Base-by-base conservation (phyloP, 1,140 invertebrate genomes). In the Lutraria rhynchaena region DNA sequence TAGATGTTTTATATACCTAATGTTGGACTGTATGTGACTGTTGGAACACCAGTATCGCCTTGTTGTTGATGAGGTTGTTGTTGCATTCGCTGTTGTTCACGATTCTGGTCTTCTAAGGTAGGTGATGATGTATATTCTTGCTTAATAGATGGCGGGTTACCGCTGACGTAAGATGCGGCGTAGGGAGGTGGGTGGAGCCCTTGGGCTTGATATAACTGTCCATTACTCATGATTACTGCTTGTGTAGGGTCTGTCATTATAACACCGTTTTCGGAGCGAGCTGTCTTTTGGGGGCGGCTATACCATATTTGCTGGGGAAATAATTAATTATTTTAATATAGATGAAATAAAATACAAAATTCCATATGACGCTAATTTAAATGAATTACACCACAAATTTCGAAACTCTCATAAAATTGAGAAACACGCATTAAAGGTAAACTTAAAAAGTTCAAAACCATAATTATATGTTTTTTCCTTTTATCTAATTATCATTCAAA, bases 81-180 rank as follows among this genome's bases (percentile, higher is more conserved):
- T 29, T 53, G 49, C 15, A 33, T 24, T 71, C 51, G 69, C 29
- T 57, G 69, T 37, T 77, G 75, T 55, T 58, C 67, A 27, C 78
- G 24, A 31, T 33, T 46, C 46, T 73, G 58, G 31, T 81, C 70
- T 61, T 73, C 70, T 1, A 73, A 31, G 69, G 67, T 41, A 15
- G 78, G 67, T 4, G 78, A 81, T 13, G 77, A 71, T 35, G 67
- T 51, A 60, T 81, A 81, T 49, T 81, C 78, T 55, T 81, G 78
- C 65, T 81, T 81, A 53, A 81, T 74, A 37, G 76, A 15, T 31
- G 63, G 51, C 5, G 46, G 60, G 22, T 33, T 33, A 22, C 51
- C 55, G 9, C 37, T 46, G 15, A 81, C 44, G 60, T 73, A 81
- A 22, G 63, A 58, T 53, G 53, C 35, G 29, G 53, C 35, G 51